Conservation (phyloP, 2,797 vertebrate genomes). For the Psittacula derbiana region DNA sequence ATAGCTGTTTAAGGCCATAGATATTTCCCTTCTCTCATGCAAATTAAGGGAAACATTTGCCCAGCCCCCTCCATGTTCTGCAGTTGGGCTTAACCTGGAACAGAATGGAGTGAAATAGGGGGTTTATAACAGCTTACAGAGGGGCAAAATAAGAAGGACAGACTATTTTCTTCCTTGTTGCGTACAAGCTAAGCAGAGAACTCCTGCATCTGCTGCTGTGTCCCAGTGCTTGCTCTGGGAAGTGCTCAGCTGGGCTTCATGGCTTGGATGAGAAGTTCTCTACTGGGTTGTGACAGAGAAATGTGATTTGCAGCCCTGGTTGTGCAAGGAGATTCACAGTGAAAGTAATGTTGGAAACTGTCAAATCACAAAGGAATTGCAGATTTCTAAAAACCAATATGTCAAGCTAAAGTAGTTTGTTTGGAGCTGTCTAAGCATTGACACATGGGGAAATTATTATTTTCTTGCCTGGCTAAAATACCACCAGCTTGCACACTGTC, state of each 20-base stretch:
- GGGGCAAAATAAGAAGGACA: background rate
- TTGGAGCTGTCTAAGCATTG: background rate
- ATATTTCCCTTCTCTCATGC: background rate
- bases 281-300: background rate
- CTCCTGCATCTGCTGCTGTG: background rate
- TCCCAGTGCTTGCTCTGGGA: background rate
- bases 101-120: background rate
- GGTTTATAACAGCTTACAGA: background rate
- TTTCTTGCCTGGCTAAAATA: background rate
- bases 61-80: background rate
- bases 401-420: background rate
- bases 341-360: background rate
- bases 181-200: background rate
- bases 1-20: background rate
- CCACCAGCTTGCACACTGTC: background rate
- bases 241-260: background rate
- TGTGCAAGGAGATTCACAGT: background rate
- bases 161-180: background rate
- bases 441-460: background rate
- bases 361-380: background rate
- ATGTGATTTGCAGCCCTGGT: background rate
- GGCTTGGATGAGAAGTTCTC: background rate
- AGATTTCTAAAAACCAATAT: background rate
- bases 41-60: background rate
- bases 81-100: background rate